Conservation (phyloP, 2,113 vertebrate species). For the Ariopsis seemanni region DNA sequence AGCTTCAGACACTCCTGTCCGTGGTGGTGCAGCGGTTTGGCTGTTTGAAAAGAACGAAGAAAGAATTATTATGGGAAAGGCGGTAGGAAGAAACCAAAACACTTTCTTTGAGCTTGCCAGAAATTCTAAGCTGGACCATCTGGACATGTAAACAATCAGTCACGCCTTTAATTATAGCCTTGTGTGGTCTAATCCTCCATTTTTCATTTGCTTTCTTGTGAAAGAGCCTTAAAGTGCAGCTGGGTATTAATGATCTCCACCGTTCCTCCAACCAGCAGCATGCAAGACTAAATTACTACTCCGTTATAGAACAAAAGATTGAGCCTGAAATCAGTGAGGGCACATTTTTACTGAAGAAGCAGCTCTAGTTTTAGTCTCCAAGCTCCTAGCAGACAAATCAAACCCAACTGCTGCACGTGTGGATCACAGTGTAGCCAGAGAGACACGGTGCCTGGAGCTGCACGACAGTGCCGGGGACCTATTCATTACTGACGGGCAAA, state of each 20-base stretch:
- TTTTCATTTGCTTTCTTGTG: neutral
- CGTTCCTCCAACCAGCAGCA: neutral
- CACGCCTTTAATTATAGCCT: constrained; percentile 23
- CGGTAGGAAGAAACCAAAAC: constrained; percentile 53
- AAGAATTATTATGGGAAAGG: constrained; percentile 32
- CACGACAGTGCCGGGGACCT: constrained; percentile 25
- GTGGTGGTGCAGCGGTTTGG: constrained; percentile 85
- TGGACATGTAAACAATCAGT: constrained; percentile 36
- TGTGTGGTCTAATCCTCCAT: constrained; percentile 28
- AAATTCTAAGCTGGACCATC: constrained; percentile 34
- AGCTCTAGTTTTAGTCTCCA: constrained; percentile 1
- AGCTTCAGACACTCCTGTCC: constrained; percentile 83
- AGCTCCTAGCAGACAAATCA: neutral
- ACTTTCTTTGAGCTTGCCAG: constrained; percentile 40
- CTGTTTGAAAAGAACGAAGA: constrained; percentile 62
- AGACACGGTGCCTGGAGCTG: constrained; percentile 32
- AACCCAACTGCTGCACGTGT: constrained; percentile 7
- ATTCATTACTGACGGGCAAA: constrained; percentile 45
- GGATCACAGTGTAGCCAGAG: constrained; percentile 23
- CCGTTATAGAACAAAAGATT: neutral
- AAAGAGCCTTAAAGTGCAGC: neutral
- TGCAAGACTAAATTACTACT: neutral
- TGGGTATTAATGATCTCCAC: constrained; percentile 1
- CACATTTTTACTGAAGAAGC: neutral
- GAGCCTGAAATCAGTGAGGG: neutral